phyloP scores from a whole-genome alignment of 2,797 vertebrate species.

The Neostethus bicornis region DNA sequence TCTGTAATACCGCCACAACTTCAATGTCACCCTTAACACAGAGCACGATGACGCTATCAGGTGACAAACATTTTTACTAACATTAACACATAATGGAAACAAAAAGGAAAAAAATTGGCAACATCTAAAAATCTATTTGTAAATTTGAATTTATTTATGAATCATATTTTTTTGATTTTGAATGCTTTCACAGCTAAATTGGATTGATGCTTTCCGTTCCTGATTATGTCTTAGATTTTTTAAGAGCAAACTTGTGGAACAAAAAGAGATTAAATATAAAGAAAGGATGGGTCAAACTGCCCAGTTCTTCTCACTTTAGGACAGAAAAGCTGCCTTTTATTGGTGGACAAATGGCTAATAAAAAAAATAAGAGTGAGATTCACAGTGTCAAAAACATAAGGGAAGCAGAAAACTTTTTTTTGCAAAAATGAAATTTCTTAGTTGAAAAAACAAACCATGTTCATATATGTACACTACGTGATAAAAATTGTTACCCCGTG shows the following conservation, averaged over 20 bases:
- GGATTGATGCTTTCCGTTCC: background rate
- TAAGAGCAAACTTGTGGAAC: slow-evolving; percentile 1
- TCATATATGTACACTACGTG: too few species aligned
- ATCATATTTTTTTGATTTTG: background rate
- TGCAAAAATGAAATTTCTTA: too few species aligned
- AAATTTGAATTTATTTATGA: background rate
- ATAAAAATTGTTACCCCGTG: too few species aligned
- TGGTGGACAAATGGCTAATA: too few species aligned
- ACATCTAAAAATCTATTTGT: background rate
- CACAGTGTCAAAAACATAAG: too few species aligned
- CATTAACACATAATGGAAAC: background rate
- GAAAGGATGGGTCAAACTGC: slow-evolving; percentile 7
- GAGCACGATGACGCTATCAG: background rate
- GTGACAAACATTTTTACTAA: background rate
- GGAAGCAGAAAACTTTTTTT: too few species aligned
- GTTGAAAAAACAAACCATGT: too few species aligned
- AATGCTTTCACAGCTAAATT: background rate
- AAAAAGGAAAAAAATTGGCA: background rate
- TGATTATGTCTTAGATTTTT: background rate
- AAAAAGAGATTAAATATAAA: background rate
- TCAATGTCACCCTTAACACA: slow-evolving; percentile 30
- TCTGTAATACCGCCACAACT: slow-evolving; percentile 28
- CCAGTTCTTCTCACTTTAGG: background rate
- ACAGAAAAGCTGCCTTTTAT: slow-evolving; percentile 7
- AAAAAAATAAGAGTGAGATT: slow-evolving; percentile 28